These are phyloP conservation scores for Podargus strigoides DNA, from an alignment of 2,797 vertebrate species.

Conservation along the genomic window DNA sequence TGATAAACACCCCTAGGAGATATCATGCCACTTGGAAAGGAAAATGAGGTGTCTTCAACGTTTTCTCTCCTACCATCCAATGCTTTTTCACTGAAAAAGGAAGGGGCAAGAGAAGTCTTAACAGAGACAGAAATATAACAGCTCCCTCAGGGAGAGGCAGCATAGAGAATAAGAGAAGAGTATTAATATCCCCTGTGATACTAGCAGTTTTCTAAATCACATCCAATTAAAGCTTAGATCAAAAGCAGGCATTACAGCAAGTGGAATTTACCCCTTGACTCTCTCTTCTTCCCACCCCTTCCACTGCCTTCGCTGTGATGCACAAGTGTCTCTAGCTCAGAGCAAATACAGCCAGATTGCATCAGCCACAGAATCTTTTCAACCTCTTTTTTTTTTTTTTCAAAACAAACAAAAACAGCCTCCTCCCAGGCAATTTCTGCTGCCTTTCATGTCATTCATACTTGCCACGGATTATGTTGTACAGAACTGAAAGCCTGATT, in stretches of 20 bases:
- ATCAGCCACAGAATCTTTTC: conserved; percentile 56
- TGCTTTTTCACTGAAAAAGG: neutral
- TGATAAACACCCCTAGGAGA: neutral
- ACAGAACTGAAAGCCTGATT: conserved; percentile 62
- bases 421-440: conserved; percentile 64
- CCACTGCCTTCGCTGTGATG: neutral
- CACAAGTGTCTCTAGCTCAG: conserved; percentile 28
- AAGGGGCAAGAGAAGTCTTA: neutral
- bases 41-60: neutral
- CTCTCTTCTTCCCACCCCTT: neutral
- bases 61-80: neutral
- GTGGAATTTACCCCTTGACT: conserved; percentile 42
- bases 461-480: conserved; percentile 53
- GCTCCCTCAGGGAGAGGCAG: conserved; percentile 11
- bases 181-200: conserved; percentile 40
- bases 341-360: conserved; percentile 53
- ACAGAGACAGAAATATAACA: conserved; percentile 5
- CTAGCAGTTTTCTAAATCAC: conserved; percentile 51
- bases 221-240: conserved; percentile 56
- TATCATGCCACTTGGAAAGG: neutral
- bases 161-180: neutral
- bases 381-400: conserved; percentile 55
- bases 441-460: conserved; percentile 64
- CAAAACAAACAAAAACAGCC: conserved; percentile 61
- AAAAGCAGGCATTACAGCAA: conserved; percentile 56